Evolutionary conservation across 2,797 vertebrate genomes (phyloP).

Genomic region (Acanthiza pusilla): DNA sequence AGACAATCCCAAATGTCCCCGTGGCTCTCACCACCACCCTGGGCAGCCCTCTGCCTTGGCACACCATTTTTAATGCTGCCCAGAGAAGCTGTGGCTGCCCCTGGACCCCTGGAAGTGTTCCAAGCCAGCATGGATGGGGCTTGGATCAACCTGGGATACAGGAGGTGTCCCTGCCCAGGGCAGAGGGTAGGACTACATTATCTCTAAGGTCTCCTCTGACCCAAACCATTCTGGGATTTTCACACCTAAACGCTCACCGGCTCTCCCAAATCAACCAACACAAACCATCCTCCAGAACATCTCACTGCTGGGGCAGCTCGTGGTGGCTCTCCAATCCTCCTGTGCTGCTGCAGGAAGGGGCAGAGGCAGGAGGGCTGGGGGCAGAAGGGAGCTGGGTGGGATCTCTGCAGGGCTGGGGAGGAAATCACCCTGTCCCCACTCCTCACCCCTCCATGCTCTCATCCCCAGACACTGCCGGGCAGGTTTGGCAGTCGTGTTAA

Average conservation of each 20-base stretch:
- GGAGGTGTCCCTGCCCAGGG: background rate
- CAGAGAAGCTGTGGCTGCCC: background rate
- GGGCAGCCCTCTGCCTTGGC: background rate
- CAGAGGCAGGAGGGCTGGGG: background rate
- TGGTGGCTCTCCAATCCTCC: background rate
- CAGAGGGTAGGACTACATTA: fast-evolving
- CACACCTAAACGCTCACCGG: fast-evolving
- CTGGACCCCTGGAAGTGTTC: background rate
- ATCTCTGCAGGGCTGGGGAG: background rate
- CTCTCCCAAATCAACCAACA: background rate
- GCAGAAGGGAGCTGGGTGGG: background rate
- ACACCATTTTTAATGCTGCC: background rate
- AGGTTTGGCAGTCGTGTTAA: background rate
- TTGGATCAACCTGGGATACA: background rate
- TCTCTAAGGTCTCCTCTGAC: too few relatives aligned
- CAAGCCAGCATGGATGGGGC: fast-evolving
- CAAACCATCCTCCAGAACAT: background rate
- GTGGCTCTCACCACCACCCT: fast-evolving
- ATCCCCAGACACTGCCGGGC: background rate
- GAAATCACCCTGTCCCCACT: fast-evolving
- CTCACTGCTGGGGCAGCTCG: background rate
- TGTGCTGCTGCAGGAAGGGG: background rate
- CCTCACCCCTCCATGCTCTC: background rate
- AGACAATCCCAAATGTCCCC: fast-evolving
- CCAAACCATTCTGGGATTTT: background rate